A percentile compares a stretch with the other conserved stretches of the same genome.
Conservation (phyloP, 2,113 vertebrate species). For the Dolichotis patagonum region DNA sequence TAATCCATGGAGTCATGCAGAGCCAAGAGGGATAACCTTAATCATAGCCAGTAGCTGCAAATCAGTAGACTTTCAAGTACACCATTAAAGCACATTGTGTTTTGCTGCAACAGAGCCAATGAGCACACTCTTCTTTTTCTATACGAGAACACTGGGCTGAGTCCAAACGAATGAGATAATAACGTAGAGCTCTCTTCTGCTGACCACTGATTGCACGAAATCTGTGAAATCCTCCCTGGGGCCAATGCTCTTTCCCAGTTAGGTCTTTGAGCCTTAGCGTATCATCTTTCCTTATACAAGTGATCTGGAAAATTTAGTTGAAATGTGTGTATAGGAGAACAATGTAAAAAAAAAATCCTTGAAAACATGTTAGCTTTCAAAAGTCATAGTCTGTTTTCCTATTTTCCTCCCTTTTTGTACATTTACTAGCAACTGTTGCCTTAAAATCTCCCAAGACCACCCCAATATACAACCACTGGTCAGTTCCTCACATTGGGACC, state of each 20-base stretch:
- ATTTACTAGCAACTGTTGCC: not conserved
- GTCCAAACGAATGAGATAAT: not conserved
- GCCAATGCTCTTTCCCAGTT: not conserved
- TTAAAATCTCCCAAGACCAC: not conserved
- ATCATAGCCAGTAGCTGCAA: not conserved
- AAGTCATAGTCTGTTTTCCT: not conserved
- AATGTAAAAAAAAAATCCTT: not conserved
- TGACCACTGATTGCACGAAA: not conserved
- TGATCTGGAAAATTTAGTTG: not conserved
- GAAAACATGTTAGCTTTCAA: not conserved
- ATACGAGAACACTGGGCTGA: not conserved
- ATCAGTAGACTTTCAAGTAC: not conserved
- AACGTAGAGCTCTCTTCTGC: not conserved
- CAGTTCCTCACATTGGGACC: not conserved
- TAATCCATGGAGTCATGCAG: not conserved
- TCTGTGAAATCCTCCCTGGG: not conserved
- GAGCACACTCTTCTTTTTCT: not conserved
- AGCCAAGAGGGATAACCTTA: not conserved
- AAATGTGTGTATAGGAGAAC: not conserved
- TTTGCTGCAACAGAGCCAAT: not conserved
- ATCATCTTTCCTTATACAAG: not conserved
- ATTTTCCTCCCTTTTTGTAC: not conserved
- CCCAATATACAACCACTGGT: not conserved
- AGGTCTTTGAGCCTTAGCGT: not conserved
- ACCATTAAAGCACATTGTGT: not conserved